Conservation (phyloP, 64 coral and sea anemone species). For the Anthopleura sola region DNA sequence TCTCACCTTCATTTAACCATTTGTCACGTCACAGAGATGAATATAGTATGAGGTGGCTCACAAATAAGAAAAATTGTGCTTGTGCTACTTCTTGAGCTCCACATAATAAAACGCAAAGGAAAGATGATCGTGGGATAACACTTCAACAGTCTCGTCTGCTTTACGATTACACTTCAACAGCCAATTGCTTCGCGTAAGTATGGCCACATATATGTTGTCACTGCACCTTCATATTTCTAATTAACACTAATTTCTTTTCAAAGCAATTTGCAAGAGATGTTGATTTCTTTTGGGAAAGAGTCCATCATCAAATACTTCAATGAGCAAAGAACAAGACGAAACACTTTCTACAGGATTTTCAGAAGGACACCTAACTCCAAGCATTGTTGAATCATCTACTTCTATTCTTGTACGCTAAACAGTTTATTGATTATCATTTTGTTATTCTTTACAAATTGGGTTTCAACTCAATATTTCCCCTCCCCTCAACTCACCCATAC, state of each 20-base stretch:
- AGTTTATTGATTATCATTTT: too few species aligned
- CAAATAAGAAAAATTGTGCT: slow-evolving; percentile 42
- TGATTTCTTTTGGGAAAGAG: slow-evolving; percentile 30
- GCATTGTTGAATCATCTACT: too few species aligned
- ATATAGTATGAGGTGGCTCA: slow-evolving; percentile 21
- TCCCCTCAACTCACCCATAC: too few species aligned
- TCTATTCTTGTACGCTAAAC: too few species aligned
- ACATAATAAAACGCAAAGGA: slow-evolving; percentile 18
- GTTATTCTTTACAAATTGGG: too few species aligned
- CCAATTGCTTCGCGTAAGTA: slow-evolving; percentile 34
- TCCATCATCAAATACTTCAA: slow-evolving; percentile 1
- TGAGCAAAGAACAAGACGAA: background rate
- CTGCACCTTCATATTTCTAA: slow-evolving; percentile 19
- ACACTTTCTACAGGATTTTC: background rate
- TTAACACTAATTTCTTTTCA: slow-evolving; percentile 28
- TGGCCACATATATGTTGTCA: too few species aligned
- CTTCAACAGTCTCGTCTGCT: slow-evolving; percentile 32
- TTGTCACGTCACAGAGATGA: slow-evolving; percentile 40
- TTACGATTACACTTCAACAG: slow-evolving; percentile 29
- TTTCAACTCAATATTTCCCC: too few species aligned
- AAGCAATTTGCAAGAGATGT: slow-evolving; percentile 42
- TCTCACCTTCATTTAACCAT: slow-evolving; percentile 37
- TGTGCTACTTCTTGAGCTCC: slow-evolving; percentile 31
- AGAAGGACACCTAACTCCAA: background rate
- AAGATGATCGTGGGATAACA: slow-evolving; percentile 27